phyloP scores from a whole-genome alignment of 1,140 invertebrate genomes.

The Dendroctonus valens region DNA sequence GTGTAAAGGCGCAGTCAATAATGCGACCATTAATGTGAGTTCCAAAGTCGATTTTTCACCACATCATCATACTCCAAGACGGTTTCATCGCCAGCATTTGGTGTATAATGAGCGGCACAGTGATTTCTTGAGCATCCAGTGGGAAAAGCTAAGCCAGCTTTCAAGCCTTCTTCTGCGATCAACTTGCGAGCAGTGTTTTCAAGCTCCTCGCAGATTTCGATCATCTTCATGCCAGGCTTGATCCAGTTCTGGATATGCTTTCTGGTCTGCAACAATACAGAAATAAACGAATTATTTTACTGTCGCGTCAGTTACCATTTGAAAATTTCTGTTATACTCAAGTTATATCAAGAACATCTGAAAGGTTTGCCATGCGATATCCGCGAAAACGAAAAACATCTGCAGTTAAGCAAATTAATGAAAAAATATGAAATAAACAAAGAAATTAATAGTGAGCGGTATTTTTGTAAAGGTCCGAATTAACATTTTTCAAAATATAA shows the following conservation, averaged over 20 bases:
- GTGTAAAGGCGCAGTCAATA: slow-evolving; percentile 98
- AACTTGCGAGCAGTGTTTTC: slow-evolving; percentile 88
- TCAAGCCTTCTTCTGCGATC: slow-evolving; percentile 93
- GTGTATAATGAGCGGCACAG: slow-evolving; percentile 99
- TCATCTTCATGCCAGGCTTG: slow-evolving; percentile 99
- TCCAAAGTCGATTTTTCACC: slow-evolving; percentile 99
- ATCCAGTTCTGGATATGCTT: slow-evolving; percentile 89
- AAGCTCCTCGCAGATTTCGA: slow-evolving; percentile 96
- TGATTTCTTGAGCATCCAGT: slow-evolving; percentile 98
- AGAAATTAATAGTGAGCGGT: no score
- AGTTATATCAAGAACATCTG: no score
- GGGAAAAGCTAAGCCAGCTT: slow-evolving; percentile 97
- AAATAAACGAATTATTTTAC: no score
- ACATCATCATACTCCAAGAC: slow-evolving; percentile 96
- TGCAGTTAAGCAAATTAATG: no score
- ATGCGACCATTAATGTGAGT: slow-evolving; percentile 98
- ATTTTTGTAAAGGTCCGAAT: no score
- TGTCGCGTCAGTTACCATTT: no score
- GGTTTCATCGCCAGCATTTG: slow-evolving; percentile 96
- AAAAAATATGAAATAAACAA: no score
- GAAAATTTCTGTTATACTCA: no score
- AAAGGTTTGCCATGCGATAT: no score
- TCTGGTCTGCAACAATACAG: slow-evolving; percentile 60
- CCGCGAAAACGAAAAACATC: no score
- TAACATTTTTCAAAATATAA: no score